A percentile compares a stretch with the other conserved stretches of the same genome.
Conservation (phyloP, 2,888 invertebrate species). For the Eristalis intricaria region DNA sequence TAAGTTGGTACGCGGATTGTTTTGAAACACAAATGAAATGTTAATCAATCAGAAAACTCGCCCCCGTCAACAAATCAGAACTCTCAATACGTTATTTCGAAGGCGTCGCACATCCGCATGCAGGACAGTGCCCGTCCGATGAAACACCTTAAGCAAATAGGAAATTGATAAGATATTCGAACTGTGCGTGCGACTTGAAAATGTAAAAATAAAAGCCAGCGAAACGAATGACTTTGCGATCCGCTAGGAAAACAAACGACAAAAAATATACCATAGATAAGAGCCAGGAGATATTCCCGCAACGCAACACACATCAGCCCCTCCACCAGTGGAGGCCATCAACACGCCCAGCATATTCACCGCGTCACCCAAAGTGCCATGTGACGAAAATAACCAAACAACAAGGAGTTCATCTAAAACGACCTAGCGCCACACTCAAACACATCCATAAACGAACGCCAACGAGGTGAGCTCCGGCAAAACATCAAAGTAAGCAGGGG, state of each 20-base stretch:
- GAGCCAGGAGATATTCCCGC: conserved; percentile 9
- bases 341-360: conserved; percentile 1
- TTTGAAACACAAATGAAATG: too few relatives aligned
- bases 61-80: neutral
- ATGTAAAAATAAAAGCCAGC: neutral
- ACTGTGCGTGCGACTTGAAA: neutral
- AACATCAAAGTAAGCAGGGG: conserved; percentile 6
- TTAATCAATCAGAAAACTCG: neutral
- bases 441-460: conserved; percentile 7
- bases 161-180: conserved; percentile 18
- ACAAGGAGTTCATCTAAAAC: conserved; percentile 24
- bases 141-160: neutral
- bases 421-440: neutral
- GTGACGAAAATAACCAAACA: conserved; percentile 34
- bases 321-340: neutral
- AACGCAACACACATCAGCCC: neutral
- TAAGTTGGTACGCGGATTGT: too few relatives aligned
- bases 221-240: neutral
- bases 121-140: neutral
- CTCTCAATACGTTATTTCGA: neutral
- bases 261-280: conserved; percentile 6
- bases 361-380: conserved; percentile 9
- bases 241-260: neutral
- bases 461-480: neutral
- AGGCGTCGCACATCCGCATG: neutral